Evolutionary conservation across 2,113 vertebrate genomes (phyloP).

Genomic region (Muntiacus muntjak): DNA sequence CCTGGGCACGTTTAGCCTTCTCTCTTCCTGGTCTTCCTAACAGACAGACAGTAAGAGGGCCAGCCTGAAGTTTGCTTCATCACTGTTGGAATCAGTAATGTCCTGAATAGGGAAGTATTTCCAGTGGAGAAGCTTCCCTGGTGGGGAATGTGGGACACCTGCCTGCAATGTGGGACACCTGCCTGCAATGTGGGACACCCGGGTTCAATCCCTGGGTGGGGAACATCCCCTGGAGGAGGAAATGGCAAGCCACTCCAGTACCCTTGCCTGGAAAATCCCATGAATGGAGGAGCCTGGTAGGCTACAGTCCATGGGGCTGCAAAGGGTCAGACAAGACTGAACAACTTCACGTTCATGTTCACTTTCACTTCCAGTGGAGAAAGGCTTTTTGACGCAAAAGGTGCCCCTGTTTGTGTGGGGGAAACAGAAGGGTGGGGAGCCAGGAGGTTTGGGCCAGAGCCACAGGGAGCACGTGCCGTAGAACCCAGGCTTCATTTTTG

Average conservation of each 20-base stretch:
- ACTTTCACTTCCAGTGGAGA: background rate
- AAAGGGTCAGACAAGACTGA: background rate
- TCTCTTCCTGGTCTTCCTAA: background rate
- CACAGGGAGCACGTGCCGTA: background rate
- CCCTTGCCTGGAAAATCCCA: background rate
- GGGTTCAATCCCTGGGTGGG: background rate
- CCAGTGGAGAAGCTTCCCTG: background rate
- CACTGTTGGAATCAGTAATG: background rate
- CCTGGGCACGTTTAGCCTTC: too few species aligned
- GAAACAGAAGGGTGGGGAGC: constrained; percentile 16
- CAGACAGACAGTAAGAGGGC: background rate
- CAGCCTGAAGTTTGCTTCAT: background rate
- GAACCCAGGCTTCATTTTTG: background rate
- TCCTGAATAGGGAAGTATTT: background rate
- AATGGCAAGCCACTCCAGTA: background rate
- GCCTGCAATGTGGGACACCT: background rate
- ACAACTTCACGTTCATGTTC: background rate
- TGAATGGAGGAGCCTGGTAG: background rate
- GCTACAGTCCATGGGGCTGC: background rate
- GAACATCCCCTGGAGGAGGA: background rate
- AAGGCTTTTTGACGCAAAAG: background rate
- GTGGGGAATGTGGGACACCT: background rate
- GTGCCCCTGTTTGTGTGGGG: background rate
- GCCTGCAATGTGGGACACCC: background rate
- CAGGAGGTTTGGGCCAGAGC: background rate